Base-by-base conservation (phyloP, 1,140 invertebrate species). In the Drosophila nigromelanica region DNA sequence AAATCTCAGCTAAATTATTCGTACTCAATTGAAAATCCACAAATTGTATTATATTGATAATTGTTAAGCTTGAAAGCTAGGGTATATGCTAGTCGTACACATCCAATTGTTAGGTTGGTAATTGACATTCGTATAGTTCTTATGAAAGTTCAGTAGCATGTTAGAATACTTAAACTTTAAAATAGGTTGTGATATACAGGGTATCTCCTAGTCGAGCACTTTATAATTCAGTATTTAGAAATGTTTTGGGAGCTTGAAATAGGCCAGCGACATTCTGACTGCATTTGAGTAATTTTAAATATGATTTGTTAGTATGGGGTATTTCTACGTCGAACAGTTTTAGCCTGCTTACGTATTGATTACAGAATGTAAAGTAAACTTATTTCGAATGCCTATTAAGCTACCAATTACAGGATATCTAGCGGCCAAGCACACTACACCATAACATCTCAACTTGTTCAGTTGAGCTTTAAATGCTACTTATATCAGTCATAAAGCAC, bases 401-500 rank as follows among this genome's bases (percentile, higher is more conserved):
- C 15, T 52, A 12, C 27, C 7, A 15, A 35, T 55, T 42, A 39
- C 24, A 62, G 47, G 43, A 35, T 35, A 70, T 63, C 12, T 33
- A 1, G 4, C 0, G 4, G 59, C 24, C 33, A 5, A 55, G 11
- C 4, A 42, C 0, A 21, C 8, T 8, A n/a, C 4, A 4, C 15
- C 18, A 10, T 40, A 33, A 14, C 21, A 27, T 33, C 30, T 45
- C 2, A 11, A 40, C 35, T 14, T 47, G 27, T 27, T 27, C 0
- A 5, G 24, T 27, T 51, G 30, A 4, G 43, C 51, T 58, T 50
- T 64, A 63, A 42, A 64, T 37, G 37, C 27, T 27, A 42, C 30
- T 58, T 42, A 30, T 51, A 5, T 11, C 15, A 39, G 45, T 37
- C 68, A 35, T 71, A 64, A 66, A 66, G 68, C 68, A 64, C 15